Percentiles rank a stretch among this genome's conserved stretches.
These are phyloP conservation scores for Pangasianodon hypophthalmus DNA, from an alignment of 2,113 vertebrate genomes.

Conservation along the genomic window DNA sequence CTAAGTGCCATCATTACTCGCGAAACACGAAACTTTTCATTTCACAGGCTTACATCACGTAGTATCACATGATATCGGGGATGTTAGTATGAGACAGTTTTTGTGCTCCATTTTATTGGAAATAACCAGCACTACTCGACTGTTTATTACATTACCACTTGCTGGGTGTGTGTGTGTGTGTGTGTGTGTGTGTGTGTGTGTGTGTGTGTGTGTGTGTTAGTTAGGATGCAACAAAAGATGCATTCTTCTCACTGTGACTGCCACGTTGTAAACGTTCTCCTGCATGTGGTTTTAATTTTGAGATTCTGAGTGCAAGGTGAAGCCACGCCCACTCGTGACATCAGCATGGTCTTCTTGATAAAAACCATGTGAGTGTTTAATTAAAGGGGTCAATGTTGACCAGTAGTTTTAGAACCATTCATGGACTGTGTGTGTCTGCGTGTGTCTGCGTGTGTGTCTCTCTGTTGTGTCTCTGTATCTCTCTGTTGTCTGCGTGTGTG, in stretches of 20 bases:
- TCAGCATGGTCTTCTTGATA: neutral
- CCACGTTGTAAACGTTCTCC: neutral
- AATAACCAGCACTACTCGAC: neutral
- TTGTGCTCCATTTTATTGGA: neutral
- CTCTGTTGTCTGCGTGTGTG: neutral
- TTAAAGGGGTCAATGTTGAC: constrained; percentile 14
- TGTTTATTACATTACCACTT: neutral
- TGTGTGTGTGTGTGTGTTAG: neutral
- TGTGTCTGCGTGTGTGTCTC: neutral
- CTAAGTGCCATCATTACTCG: too few species aligned
- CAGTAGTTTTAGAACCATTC: neutral
- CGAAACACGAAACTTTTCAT: too few species aligned
- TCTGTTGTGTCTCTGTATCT: neutral
- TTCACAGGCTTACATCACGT: neutral
- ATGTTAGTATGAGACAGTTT: neutral
- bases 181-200: neutral
- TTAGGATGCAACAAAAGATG: neutral
- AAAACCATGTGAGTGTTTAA: constrained; percentile 1
- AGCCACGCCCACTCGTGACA: neutral
- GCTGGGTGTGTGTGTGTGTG: neutral
- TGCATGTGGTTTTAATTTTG: neutral
- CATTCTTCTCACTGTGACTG: neutral
- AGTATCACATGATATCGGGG: neutral
- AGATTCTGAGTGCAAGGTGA: neutral
- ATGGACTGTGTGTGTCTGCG: neutral